Evolutionary conservation across 2,797 vertebrate species (phyloP), one percentile per base, ranked within the genome.

Genomic region (Xiphorhynchus erythropygius): DNA sequence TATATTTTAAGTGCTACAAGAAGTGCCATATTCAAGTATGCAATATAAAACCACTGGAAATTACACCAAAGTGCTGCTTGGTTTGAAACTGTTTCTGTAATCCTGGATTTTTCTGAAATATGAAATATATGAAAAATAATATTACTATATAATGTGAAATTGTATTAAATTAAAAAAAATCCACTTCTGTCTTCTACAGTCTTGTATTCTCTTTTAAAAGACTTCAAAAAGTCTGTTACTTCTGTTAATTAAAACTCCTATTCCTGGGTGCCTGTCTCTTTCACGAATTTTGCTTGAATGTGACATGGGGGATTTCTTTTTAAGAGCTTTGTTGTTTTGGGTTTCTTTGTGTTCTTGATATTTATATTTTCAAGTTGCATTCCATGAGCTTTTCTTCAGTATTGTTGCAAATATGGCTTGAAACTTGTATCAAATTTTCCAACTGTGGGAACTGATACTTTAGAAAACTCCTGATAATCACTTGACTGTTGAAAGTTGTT

Each of bases 241-340:
- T 80, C 5, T 0, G 3, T 65, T 73, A 65, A 18, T 37, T 27
- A 63, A 85, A 82, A 21, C 7, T 82, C 0, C 0, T 35, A 23
- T 75, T 39, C n/a, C 13, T 88, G 18, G 2, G 6, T 44, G 17
- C 11, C 37, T 47, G 2, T 46, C 41, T 55, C 47, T 83, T 73
- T 50, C 60, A 78, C 28, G 15, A 67, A 3, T 87, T 74, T 87
- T 57, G 5, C 28, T 77, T 60, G 18, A 64, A 25, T 55, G 7
- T 59, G 30, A 44, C 15, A 6, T 27, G 18, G 10, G 28, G 14
- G 71, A 27, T 50, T 76, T 56, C 47, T 65, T 78, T 67, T 2
- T 0, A 16, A 59, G 32, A 16, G 4, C 7, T 68, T 55, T 63
- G 8, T 18, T 65, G 5, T 33, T 76, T 9, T 27, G 27, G 4